Base-by-base conservation (phyloP, 2,888 invertebrate species). In the Flabesymbios commensalis region DNA sequence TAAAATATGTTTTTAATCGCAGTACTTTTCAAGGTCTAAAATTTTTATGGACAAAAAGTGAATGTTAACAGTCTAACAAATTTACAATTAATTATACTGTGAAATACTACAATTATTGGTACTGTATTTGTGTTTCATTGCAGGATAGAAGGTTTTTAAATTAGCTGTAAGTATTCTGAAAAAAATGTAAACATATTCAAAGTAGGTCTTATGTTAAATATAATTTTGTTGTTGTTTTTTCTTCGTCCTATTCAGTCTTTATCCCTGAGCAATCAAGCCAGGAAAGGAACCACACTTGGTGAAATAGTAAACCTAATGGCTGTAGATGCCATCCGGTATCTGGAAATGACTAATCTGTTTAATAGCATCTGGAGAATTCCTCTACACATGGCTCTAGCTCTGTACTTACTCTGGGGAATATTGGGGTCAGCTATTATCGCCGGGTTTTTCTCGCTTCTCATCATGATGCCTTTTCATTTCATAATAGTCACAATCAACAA, bases 361-460 rank as follows among this genome's bases (percentile, higher is more conserved):
- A 63, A 66, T 42, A 63, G 65, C 65, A 24, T 68, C 14, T 66
- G 69, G 69, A 67, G 73, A 5, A 69, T 72, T n/a, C 75, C 76
- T 0, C 55, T 73, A 19, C 76, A 61, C 73, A 73, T 74, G 24
- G 60, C 62, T 52, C 68, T 77, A 75, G 62, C 79, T 66, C 54
- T 83, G 56, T 75, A 74, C 61, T 82, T 83, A 62, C 70, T 84
- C 14, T 84, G 78, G 76, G 71, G 75, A 62, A 73, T 84, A 61
- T 70, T 84, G 72, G 87, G 87, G 0, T 88, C 91, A 0, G 91
- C 94, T 0, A 94, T 94, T 1, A 82, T 97, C 1, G 93, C 95
- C 43, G 94, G 94, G 19, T 84, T 98, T 53, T 90, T 90, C 2
- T 91, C 96, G 28, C 91, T 98, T 90, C 88, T 97, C 48, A 87